Base-by-base conservation (phyloP, 2,888 invertebrate genomes). In the Sturmia bella region DNA sequence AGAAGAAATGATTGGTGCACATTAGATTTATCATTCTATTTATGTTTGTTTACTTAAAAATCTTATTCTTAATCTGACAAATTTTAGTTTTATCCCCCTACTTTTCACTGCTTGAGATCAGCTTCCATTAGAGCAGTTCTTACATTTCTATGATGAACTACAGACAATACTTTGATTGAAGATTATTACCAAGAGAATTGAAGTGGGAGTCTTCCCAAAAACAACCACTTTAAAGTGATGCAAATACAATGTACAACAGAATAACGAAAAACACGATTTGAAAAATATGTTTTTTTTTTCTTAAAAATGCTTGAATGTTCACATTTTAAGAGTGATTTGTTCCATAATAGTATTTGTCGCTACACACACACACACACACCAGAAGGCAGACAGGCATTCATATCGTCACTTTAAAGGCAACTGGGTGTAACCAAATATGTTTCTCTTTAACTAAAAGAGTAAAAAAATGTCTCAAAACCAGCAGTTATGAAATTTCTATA, bases 281-380 rank as follows among this genome's bases (percentile, higher is more conserved):
- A 48, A 61, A 32, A 41, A 50, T 56, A 4, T 39, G 15, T 41
- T 54, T 64, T 19, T 48, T 54, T 37, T 78, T 70, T 70, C 13
- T 1, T 27, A 19, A 15, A 13, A 50, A 13, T 13, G 19, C 9
- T 37, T 72, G 50, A 24, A 27, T 61, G 50, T 68, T 32, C 4
- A 32, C 4, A 41, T 50, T 48, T 77, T 73, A 50, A 73, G 37
- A 77, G 63, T 73, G 77, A 82, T 77, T 77, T 74, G 63, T 77
- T 82, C 69, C 73, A 64, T 69, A 82, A 77, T 77, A 77, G 57
- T 56, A 77, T 77, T 63, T 82, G 57, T 64, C 63, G 69, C 69
- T 73, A 68, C 63, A 32, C 24, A 19, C n/a, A 50, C 52, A 57
- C n/a, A 32, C 15, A 56, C 4, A 4, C n/a, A n/a, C 27, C 9